phyloP scores from a whole-genome alignment of 2,113 vertebrate genomes.

The Jaculus jaculus region DNA sequence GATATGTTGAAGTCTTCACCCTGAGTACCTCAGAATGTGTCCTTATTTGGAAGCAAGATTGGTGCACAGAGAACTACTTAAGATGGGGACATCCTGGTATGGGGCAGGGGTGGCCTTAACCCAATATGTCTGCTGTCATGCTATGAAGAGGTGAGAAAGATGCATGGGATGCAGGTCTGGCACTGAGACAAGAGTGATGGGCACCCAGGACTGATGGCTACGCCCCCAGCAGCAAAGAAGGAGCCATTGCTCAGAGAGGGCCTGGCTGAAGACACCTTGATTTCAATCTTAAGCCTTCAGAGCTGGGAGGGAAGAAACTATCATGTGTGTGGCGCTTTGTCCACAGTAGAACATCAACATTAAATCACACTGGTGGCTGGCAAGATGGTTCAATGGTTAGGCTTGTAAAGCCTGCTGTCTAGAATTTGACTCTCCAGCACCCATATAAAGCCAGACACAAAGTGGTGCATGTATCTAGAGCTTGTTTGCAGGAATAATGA shows the following conservation, averaged over 20 bases:
- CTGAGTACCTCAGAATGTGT: not conserved
- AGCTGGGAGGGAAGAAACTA: not conserved
- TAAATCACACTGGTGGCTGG: too few relatives aligned
- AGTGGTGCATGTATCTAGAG: too few relatives aligned
- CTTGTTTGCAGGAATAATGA: too few relatives aligned
- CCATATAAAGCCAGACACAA: too few relatives aligned
- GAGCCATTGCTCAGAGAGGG: too few relatives aligned
- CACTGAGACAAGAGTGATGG: not conserved
- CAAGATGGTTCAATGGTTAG: too few relatives aligned
- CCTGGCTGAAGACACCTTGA: not conserved
- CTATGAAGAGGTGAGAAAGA: not conserved
- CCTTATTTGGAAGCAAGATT: not conserved
- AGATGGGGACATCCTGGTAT: not conserved
- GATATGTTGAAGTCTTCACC: not conserved
- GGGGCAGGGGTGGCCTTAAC: not conserved
- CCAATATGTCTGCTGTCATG: not conserved
- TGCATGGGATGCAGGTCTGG: accelerated
- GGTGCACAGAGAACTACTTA: not conserved
- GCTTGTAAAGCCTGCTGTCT: too few relatives aligned
- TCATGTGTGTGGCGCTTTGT: not conserved
- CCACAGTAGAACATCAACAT: not conserved
- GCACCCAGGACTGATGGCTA: not conserved
- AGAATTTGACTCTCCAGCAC: too few relatives aligned
- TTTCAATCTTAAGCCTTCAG: not conserved
- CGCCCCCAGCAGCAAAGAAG: not conserved